Conservation (phyloP, 92 coral and sea anemone species). For the Zoanthus gigantus region DNA sequence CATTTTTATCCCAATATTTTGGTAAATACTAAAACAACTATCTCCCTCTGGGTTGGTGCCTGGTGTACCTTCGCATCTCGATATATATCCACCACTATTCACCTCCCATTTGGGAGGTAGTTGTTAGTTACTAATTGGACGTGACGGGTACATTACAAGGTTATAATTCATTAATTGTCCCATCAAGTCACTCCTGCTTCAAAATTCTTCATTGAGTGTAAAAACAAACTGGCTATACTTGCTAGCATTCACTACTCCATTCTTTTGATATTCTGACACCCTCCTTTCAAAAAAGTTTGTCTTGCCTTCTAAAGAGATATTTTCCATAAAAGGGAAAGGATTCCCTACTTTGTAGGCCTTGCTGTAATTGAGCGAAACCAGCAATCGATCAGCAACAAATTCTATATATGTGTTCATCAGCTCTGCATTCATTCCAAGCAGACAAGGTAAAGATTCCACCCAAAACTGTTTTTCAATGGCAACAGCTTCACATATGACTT, state of each 20-base stretch:
- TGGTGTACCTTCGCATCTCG: too few species aligned
- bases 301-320: slow-evolving; percentile 80
- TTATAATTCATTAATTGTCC: too few species aligned
- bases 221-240: slow-evolving; percentile 67
- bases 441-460: slow-evolving; percentile 71
- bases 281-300: slow-evolving; percentile 79
- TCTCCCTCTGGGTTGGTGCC: too few species aligned
- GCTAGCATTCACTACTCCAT: slow-evolving; percentile 68
- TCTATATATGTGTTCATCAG: slow-evolving; percentile 79
- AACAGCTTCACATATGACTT: slow-evolving; percentile 74
- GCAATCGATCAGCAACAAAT: slow-evolving; percentile 82
- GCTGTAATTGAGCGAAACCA: slow-evolving; percentile 61
- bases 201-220: slow-evolving; percentile 76
- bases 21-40: too few species aligned
- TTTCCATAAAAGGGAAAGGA: slow-evolving; percentile 84
- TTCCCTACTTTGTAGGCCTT: slow-evolving; percentile 66
- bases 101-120: too few species aligned
- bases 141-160: too few species aligned
- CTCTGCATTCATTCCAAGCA: slow-evolving; percentile 76
- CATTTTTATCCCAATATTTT: too few species aligned
- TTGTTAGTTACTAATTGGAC: too few species aligned
- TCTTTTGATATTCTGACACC: slow-evolving; percentile 79
- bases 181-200: too few species aligned
- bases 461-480: slow-evolving; percentile 80
- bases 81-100: too few species aligned